Conservation (phyloP, 2,113 vertebrate genomes). For the Rattus norvegicus region DNA sequence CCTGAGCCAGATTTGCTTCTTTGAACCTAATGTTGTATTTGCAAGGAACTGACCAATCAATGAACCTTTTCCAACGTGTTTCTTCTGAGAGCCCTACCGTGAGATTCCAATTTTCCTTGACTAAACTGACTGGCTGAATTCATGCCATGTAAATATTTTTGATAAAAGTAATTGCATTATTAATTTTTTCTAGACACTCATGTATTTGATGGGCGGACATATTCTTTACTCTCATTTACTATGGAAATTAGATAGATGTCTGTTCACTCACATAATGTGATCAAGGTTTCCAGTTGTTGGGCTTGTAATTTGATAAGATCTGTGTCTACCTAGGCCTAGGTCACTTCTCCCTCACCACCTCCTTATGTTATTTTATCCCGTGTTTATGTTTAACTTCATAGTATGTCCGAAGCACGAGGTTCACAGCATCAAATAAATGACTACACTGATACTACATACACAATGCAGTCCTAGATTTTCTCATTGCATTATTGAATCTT, state of each 20-base stretch:
- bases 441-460: background rate
- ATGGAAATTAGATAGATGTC: background rate
- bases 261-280: background rate
- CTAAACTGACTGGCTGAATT: background rate
- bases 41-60: background rate
- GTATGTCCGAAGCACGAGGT: background rate
- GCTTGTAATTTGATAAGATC: background rate
- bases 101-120: slow-evolving; percentile 11
- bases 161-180: background rate
- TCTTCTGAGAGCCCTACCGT: background rate
- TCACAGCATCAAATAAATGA: background rate
- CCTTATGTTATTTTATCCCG: background rate
- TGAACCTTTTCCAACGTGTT: background rate
- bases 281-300: background rate
- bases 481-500: background rate
- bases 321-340: background rate
- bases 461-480: background rate
- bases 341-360: background rate
- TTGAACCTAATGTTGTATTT: background rate
- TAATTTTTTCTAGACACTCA: background rate
- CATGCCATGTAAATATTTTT: background rate
- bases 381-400: background rate
- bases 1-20: background rate
- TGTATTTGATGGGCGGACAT: background rate
- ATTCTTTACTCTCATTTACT: slow-evolving; percentile 17